A percentile compares a stretch with the other conserved stretches of the same genome.
Conservation (phyloP, 2,888 invertebrate species). For the Bombyx huttoni region DNA sequence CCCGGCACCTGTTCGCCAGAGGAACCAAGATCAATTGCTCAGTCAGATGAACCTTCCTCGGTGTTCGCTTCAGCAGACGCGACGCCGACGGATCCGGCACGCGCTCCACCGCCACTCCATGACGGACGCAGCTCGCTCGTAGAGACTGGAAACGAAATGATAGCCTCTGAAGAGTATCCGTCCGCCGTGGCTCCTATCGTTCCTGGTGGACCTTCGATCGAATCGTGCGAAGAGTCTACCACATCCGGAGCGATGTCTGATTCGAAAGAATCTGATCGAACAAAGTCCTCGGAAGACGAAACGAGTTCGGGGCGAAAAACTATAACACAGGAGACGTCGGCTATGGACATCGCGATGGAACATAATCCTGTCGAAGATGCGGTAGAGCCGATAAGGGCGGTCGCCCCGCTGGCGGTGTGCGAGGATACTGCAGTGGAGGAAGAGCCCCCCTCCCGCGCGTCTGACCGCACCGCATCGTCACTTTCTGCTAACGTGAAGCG, state of each 20-base stretch:
- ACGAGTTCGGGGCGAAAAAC: constrained; percentile 21
- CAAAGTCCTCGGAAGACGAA: constrained; percentile 27
- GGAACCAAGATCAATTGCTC: constrained; percentile 44
- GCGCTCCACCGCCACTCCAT: constrained; percentile 14
- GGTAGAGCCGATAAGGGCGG: constrained; percentile 14
- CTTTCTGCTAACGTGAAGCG: constrained; percentile 59
- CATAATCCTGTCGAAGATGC: not conserved
- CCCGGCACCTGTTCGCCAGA: constrained; percentile 39
- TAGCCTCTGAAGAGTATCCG: constrained; percentile 20
- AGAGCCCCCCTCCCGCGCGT: constrained; percentile 30
- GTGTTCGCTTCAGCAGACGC: constrained; percentile 58
- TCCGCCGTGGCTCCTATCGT: constrained; percentile 17
- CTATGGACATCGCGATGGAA: constrained; percentile 14
- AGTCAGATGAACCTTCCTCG: constrained; percentile 56
- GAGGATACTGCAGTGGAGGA: constrained; percentile 80
- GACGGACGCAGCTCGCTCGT: constrained; percentile 12
- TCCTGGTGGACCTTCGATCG: constrained; percentile 13
- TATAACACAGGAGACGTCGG: constrained; percentile 33
- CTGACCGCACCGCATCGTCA: constrained; percentile 12
- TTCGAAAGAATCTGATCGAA: constrained; percentile 23
- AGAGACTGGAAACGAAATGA: constrained; percentile 18
- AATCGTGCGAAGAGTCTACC: constrained; percentile 22
- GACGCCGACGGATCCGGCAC: constrained; percentile 46
- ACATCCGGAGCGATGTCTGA: constrained; percentile 23
- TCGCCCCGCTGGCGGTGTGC: constrained; percentile 79